Percentiles rank a stretch among this genome's conserved stretches.
These are phyloP conservation scores for Achroia grisella DNA, from an alignment of 1,140 invertebrate genomes.

Conservation along the genomic window DNA sequence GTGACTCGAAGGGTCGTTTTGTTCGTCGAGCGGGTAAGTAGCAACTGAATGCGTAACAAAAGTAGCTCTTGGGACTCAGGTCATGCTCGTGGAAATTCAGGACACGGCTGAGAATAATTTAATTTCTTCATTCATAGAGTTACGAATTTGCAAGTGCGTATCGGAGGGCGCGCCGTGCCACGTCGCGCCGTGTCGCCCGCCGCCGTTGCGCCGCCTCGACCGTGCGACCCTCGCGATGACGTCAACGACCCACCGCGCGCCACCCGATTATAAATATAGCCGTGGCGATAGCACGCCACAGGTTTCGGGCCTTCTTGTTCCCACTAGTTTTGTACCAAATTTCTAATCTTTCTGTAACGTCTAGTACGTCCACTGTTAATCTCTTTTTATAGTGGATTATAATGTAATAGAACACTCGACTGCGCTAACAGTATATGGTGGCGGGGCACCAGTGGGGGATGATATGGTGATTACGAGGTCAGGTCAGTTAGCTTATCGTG, in stretches of 20 bases:
- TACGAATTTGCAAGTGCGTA: slow-evolving; percentile 70
- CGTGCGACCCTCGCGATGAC: slow-evolving; percentile 36
- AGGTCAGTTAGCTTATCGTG: too few relatives aligned
- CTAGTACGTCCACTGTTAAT: too few relatives aligned
- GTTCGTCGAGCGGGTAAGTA: slow-evolving; percentile 1
- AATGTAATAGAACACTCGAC: too few relatives aligned
- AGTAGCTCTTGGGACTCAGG: slow-evolving; percentile 7
- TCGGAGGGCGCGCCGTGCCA: slow-evolving; percentile 49
- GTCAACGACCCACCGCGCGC: slow-evolving; percentile 56
- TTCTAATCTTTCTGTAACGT: background rate
- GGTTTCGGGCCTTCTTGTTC: slow-evolving; percentile 49
- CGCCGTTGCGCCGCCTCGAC: slow-evolving; percentile 6
- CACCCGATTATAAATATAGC: slow-evolving; percentile 68
- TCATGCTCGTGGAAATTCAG: slow-evolving; percentile 44
- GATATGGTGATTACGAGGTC: too few relatives aligned
- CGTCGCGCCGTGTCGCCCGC: slow-evolving; percentile 14
- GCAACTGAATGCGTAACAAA: slow-evolving; percentile 5
- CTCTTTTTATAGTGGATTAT: too few relatives aligned
- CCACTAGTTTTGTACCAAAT: slow-evolving; percentile 15
- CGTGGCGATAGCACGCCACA: slow-evolving; percentile 59
- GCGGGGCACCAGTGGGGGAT: too few relatives aligned
- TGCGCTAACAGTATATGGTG: too few relatives aligned
- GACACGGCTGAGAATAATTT: slow-evolving; percentile 49
- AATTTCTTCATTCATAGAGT: slow-evolving; percentile 66
- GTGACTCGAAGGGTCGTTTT: background rate